A percentile compares a stretch with the other conserved stretches of the same genome.
Conservation (phyloP, 1,140 invertebrate genomes). For the Rhynchophorus ferrugineus region DNA sequence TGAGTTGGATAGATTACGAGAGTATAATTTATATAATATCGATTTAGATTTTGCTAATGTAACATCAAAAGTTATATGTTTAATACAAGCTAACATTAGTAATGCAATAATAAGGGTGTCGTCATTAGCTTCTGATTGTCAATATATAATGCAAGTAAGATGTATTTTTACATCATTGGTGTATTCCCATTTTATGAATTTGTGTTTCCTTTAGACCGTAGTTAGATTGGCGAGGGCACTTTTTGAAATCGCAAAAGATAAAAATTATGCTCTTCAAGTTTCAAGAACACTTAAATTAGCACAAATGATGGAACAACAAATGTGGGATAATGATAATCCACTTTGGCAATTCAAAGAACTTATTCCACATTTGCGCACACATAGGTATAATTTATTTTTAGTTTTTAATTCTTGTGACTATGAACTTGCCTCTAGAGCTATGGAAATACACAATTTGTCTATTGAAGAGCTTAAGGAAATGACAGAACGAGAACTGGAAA, state of each 20-base stretch:
- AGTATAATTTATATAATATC: conserved; percentile 28
- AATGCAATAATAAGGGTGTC: conserved; percentile 72
- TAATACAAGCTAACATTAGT: conserved; percentile 89
- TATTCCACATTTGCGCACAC: conserved; percentile 33
- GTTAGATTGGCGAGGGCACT: conserved; percentile 82
- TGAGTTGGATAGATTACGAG: conserved; percentile 84
- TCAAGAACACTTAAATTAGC: conserved; percentile 71
- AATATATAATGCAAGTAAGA: conserved; percentile 86
- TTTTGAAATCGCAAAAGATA: conserved; percentile 88
- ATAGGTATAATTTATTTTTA: conserved; percentile 44
- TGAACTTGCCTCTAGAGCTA: conserved; percentile 38
- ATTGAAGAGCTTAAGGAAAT: conserved; percentile 78
- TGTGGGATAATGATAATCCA: conserved; percentile 84
- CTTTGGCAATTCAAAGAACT: conserved; percentile 80
- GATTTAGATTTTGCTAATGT: conserved; percentile 26
- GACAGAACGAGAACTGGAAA: conserved; percentile 76
- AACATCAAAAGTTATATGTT: conserved; percentile 83
- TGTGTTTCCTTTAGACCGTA: conserved; percentile 61
- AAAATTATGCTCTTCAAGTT: conserved; percentile 84
- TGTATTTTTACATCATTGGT: too few species aligned
- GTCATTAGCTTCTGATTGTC: conserved; percentile 87
- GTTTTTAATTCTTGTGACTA: too few species aligned
- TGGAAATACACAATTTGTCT: conserved; percentile 48
- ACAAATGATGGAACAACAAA: conserved; percentile 83
- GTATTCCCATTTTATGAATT: conserved; percentile 18